These are phyloP conservation scores for Esox niger DNA, from an alignment of 2,113 vertebrate genomes.

Conservation along the genomic window DNA sequence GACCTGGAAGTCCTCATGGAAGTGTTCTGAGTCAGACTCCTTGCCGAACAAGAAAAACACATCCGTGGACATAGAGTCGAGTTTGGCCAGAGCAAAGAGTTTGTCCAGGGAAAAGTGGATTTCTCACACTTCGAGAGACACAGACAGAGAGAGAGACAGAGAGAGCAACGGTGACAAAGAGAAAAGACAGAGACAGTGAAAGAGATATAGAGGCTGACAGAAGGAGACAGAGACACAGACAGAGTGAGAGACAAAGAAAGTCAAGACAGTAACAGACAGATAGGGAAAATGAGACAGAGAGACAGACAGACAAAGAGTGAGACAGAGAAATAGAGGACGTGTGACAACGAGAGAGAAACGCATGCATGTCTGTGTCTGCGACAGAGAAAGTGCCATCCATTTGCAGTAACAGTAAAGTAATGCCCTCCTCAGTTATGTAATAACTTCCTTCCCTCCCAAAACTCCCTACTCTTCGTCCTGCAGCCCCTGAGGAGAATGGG, in stretches of 20 bases:
- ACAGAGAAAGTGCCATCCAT: constrained; percentile 23
- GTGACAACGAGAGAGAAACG: not conserved
- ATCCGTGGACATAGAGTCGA: too few species aligned
- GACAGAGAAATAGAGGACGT: not conserved
- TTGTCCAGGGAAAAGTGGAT: too few species aligned
- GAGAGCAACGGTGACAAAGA: too few species aligned
- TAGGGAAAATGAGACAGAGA: not conserved
- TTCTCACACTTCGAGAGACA: too few species aligned
- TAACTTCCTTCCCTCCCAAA: constrained; percentile 27
- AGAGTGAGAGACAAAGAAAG: constrained; percentile 25
- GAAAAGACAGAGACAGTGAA: too few species aligned
- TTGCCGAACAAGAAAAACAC: too few species aligned
- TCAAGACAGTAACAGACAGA: constrained; percentile 7
- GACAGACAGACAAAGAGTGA: constrained; percentile 9
- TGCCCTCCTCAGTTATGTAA: constrained; percentile 31
- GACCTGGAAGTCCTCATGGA: too few species aligned
- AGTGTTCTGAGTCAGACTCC: too few species aligned
- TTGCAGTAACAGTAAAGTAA: constrained; percentile 23
- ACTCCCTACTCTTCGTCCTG: constrained; percentile 18
- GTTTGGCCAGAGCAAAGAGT: too few species aligned
- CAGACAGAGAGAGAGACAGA: too few species aligned
- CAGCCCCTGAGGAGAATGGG: constrained; percentile 19
- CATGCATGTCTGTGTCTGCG: constrained; percentile 4
- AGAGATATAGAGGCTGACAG: constrained; percentile 1
- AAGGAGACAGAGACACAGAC: constrained; percentile 4